A percentile compares a stretch with the other conserved stretches of the same genome.
These are phyloP conservation scores for Orgyia antiqua DNA, from an alignment of 2,888 invertebrate genomes.

Conservation along the genomic window DNA sequence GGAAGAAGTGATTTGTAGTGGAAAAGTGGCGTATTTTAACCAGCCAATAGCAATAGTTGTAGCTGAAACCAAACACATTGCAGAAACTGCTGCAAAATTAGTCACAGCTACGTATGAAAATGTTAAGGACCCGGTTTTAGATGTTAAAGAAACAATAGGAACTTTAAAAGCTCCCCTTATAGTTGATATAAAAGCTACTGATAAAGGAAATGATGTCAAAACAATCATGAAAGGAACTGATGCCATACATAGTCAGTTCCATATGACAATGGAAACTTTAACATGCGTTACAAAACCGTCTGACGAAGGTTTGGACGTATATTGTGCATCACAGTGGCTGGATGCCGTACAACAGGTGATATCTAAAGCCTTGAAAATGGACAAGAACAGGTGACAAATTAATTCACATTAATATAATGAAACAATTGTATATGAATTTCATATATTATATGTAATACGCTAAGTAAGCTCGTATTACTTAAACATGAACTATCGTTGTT, in stretches of 20 bases:
- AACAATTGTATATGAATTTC: too few relatives aligned
- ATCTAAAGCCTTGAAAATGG: conserved; percentile 72
- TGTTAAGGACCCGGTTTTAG: conserved; percentile 40
- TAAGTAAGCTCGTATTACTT: too few relatives aligned
- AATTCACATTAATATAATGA: too few relatives aligned
- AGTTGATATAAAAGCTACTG: conserved; percentile 27
- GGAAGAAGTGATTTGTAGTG: conserved; percentile 62
- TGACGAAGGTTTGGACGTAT: conserved; percentile 83
- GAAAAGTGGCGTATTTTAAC: conserved; percentile 38
- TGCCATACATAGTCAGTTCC: conserved; percentile 80
- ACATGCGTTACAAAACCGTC: conserved; percentile 79
- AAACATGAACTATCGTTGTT: too few relatives aligned
- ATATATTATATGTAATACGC: too few relatives aligned
- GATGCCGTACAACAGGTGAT: conserved; percentile 75
- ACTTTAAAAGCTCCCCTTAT: conserved; percentile 24
- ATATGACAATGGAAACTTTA: conserved; percentile 85
- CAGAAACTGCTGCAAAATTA: conserved; percentile 73
- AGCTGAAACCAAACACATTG: conserved; percentile 72
- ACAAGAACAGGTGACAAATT: conserved; percentile 77
- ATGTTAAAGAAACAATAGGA: conserved; percentile 36
- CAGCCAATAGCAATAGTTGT: conserved; percentile 67
- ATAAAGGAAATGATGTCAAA: conserved; percentile 46
- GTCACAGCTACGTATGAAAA: conserved; percentile 74
- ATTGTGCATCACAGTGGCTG: conserved; percentile 79
- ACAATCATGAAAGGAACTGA: conserved; percentile 69